Evolutionary conservation across 2,113 vertebrate genomes (phyloP), one percentile per base, ranked within the genome.

Genomic region (Uropsilus gracilis): DNA sequence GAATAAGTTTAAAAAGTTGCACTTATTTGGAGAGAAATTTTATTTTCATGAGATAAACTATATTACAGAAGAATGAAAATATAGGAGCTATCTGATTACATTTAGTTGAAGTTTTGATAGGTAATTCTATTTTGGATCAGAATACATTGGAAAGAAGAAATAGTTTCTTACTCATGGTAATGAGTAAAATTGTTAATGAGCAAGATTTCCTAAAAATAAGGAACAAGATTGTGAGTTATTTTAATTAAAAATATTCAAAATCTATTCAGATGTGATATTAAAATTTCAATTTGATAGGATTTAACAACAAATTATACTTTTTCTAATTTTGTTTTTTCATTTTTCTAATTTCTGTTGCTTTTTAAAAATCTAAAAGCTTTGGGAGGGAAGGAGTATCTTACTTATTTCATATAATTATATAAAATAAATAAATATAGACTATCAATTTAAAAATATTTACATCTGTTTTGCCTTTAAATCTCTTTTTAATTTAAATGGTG

Each of bases 341-440:
- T 66, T 89, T 89, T 69, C 78, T 86, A 86, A 84, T 59, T 92
- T 78, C 32, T 87, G 20, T 59, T 89, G 26, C 24, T 88, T 95
- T 87, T 59, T 10, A 73, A 95, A 72, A 85, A 77, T 57, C 2
- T 44, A 82, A n/a, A 69, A 59, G 3, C 3, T 84, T 93, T 75
- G 53, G 48, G 42, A 71, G 53, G 55, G 39, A 44, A 1, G 69
- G 0, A 6, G 57, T n/a, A 55, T 86, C 75, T 85, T 59, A 37
- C 55, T 83, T 72, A 55, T 85, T 80, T 87, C 44, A 80, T 82
- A 8, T 80, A 32, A 12, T 63, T 8, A 17, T 71, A 46, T 34
- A 80, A 93, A 57, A 76, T 68, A 85, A 16, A 61, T 82, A 3
- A 72, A 73, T 81, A 14, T 77, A n/a, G 8, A 84, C 32, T 42